Conservation (phyloP, 2,888 invertebrate genomes). For the Coenonympha glycerion region DNA sequence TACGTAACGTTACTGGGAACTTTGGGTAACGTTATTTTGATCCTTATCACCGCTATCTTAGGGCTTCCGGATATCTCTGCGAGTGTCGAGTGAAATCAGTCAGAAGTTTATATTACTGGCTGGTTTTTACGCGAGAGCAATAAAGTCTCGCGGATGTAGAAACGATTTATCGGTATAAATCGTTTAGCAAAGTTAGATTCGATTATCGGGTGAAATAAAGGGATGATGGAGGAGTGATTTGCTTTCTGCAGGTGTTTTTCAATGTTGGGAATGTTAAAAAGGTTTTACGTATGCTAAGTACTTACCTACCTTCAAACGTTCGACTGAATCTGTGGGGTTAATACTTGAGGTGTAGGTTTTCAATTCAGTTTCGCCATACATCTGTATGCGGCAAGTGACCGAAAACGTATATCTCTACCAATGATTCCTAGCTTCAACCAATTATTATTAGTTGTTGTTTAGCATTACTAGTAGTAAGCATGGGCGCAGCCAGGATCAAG, state of each 20-base stretch:
- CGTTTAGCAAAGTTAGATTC: constrained; percentile 51
- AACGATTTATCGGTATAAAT: constrained; percentile 48
- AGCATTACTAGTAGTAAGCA: too few species aligned
- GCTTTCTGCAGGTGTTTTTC: constrained; percentile 38
- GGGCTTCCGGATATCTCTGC: neutral
- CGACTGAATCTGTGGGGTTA: too few species aligned
- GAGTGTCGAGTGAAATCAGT: constrained; percentile 14
- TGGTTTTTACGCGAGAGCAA: constrained; percentile 50
- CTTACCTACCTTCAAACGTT: too few species aligned
- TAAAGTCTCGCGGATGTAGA: constrained; percentile 49
- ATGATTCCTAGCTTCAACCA: too few species aligned
- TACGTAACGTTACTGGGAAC: constrained; percentile 14
- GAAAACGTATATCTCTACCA: too few species aligned
- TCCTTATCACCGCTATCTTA: constrained; percentile 32
- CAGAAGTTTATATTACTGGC: constrained; percentile 49
- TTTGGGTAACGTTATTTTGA: constrained; percentile 26
- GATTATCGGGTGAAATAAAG: constrained; percentile 55
- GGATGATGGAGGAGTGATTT: constrained; percentile 31
- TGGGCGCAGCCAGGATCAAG: too few species aligned
- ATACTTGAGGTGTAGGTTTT: too few species aligned
- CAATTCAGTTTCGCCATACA: too few species aligned
- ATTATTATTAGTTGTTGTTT: too few species aligned
- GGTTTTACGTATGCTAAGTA: neutral
- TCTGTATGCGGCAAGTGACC: too few species aligned
- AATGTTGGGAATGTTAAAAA: constrained; percentile 28